Percentiles rank a stretch among this genome's conserved stretches.
Evolutionary conservation across 2,888 invertebrate species (phyloP).

Genomic region (Andrena hattorfiana): DNA sequence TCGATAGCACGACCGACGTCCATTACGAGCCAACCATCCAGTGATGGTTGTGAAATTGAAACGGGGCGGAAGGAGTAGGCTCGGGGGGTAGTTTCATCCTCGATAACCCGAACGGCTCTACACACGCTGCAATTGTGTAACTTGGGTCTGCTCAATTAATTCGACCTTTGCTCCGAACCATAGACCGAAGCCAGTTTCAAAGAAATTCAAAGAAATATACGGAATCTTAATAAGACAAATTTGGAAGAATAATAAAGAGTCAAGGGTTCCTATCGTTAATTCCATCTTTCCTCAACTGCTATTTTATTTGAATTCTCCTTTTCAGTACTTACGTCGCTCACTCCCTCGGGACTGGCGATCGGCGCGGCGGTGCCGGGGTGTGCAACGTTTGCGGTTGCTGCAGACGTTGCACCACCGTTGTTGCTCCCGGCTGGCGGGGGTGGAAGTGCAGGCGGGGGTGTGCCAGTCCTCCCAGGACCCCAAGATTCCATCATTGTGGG

Average conservation of each 20-base stretch:
- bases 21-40: conserved; percentile 48
- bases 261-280: background rate
- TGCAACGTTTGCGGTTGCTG: conserved; percentile 70
- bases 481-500: conserved; percentile 86
- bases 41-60: conserved; percentile 64
- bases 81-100: conserved; percentile 44
- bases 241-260: no score
- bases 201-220: no score
- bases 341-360: conserved; percentile 85
- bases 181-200: background rate
- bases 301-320: background rate
- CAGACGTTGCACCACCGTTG: conserved; percentile 77
- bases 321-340: conserved; percentile 81
- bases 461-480: conserved; percentile 80
- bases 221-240: background rate
- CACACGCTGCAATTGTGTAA: conserved; percentile 38
- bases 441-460: conserved; percentile 78
- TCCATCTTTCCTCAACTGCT: background rate
- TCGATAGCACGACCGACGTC: conserved; percentile 57
- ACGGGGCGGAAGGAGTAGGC: conserved; percentile 49
- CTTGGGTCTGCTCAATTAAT: conserved; percentile 47
- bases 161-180: conserved; percentile 21
- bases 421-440: conserved; percentile 75
- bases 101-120: conserved; percentile 10
- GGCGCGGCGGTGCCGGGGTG: conserved; percentile 82